phyloP scores from a whole-genome alignment of 2,113 vertebrate genomes.

The Alethe castanea region DNA sequence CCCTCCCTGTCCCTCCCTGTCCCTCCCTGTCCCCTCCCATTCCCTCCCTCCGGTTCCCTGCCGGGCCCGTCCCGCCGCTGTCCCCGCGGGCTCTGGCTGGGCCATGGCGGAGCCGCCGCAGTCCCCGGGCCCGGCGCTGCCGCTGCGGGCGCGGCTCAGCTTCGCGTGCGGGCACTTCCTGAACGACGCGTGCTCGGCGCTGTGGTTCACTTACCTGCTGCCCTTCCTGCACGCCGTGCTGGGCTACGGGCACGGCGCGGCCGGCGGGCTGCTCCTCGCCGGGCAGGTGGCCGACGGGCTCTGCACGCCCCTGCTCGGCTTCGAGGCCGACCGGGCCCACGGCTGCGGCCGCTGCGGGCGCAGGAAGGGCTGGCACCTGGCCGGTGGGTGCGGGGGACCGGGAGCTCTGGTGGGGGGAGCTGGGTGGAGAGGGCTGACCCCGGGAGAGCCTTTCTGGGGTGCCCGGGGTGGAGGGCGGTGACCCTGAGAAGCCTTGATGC shows the following conservation, averaged over 20 bases:
- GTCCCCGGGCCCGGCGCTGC: neutral
- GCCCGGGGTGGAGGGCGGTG: neutral
- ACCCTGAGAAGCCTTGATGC: neutral
- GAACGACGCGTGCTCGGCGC: slow-evolving; percentile 90
- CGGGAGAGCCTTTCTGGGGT: neutral
- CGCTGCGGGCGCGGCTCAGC: slow-evolving; percentile 70
- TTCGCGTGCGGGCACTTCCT: slow-evolving; percentile 87
- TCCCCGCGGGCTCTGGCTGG: neutral
- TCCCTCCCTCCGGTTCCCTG: neutral
- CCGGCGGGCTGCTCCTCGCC: slow-evolving; percentile 81
- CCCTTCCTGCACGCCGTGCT: slow-evolving; percentile 87
- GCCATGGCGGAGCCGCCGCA: neutral
- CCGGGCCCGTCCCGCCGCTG: neutral
- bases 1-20: neutral
- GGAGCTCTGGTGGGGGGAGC: neutral
- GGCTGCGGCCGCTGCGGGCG: slow-evolving; percentile 81
- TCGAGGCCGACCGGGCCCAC: slow-evolving; percentile 79
- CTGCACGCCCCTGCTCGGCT: slow-evolving; percentile 88
- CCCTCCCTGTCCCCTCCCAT: neutral
- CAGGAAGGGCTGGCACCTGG: slow-evolving; percentile 89
- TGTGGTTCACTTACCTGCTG: slow-evolving; percentile 94
- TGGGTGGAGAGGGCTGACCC: neutral
- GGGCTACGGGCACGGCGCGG: slow-evolving; percentile 79
- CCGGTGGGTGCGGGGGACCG: slow-evolving; percentile 70
- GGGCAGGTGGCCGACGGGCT: slow-evolving; percentile 86